Evolutionary conservation across 2,113 vertebrate species (phyloP).

Genomic region (Empidonax traillii): DNA sequence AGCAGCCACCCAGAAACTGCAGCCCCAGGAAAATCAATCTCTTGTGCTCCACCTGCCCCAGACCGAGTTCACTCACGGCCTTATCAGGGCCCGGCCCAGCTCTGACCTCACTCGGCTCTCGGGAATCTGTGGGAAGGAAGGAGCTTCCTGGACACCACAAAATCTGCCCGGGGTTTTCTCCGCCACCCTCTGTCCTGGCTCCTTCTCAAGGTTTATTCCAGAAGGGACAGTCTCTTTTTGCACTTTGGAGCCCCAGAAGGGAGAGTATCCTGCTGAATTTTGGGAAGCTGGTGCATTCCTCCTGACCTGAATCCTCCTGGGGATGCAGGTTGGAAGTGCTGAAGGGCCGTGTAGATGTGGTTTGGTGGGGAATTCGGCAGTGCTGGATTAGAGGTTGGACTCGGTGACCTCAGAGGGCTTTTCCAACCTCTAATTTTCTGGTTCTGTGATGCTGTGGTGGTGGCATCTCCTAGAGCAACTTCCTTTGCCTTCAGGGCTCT

Average conservation of each 20-base stretch:
- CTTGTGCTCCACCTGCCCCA: background rate
- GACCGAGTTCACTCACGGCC: background rate
- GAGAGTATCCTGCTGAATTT: background rate
- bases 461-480: background rate
- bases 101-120: background rate
- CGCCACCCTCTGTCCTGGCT: rapidly evolving
- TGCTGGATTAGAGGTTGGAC: background rate
- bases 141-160: background rate
- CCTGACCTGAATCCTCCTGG: rapidly evolving
- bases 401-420: background rate
- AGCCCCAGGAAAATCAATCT: background rate
- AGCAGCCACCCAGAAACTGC: background rate
- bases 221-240: background rate
- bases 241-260: too few species aligned
- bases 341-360: rapidly evolving
- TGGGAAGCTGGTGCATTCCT: background rate
- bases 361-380: background rate
- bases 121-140: background rate
- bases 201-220: background rate
- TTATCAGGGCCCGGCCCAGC: background rate
- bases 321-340: background rate
- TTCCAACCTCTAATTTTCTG: background rate
- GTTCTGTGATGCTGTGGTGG: background rate
- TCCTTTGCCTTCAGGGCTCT: background rate
- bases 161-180: background rate